Evolutionary conservation across 2,113 vertebrate genomes (phyloP), one percentile per base, ranked within the genome.

Genomic region (Thamnophis sirtalis): DNA sequence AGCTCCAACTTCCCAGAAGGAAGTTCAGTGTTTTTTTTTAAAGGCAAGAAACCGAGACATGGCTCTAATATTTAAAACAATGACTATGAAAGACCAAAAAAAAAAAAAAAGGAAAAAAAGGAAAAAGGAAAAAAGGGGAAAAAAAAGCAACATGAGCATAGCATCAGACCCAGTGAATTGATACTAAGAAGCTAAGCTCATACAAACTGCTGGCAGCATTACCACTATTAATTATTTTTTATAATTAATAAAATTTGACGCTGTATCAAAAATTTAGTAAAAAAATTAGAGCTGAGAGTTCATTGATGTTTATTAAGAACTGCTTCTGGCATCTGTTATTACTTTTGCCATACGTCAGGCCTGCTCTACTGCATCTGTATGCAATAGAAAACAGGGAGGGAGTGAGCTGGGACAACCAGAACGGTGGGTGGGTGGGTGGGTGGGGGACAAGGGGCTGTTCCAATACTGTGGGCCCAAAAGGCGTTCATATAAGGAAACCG

Each of bases 201-300:
- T 98, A 98, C 96, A 98, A 98, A 98, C 98, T 96, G 98, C 97
- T 97, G 96, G 97, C 98, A 97, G 98, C 96, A 91, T 97, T 94
- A 97, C 97, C 97, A 95, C 97, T 97, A 97, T 97, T 97, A 96
- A 97, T 97, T 93, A 55, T 96, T 96, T 95, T 97, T 98, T 98
- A 98, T 98, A 98, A 98, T 98, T 98, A 98, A 98, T 98, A 98
- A 97, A 96, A 97, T 97, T 97, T 97, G 98, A 98, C 97, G 98
- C 96, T 98, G 98, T 98, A 99, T 99, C 97, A 99, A 98, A 98
- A 97, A 97, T 97, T 97, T 97, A 96, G 97, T 98, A 98, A 98
- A 98, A 80, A 98, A 98, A 98, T 97, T 97, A 97, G 97, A 97
- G 97, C 96, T 95, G 97, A 98, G 97, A 97, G 96, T 97, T 96